phyloP scores from a whole-genome alignment of 2,797 vertebrate genomes.

The Myripristis jacobus region DNA sequence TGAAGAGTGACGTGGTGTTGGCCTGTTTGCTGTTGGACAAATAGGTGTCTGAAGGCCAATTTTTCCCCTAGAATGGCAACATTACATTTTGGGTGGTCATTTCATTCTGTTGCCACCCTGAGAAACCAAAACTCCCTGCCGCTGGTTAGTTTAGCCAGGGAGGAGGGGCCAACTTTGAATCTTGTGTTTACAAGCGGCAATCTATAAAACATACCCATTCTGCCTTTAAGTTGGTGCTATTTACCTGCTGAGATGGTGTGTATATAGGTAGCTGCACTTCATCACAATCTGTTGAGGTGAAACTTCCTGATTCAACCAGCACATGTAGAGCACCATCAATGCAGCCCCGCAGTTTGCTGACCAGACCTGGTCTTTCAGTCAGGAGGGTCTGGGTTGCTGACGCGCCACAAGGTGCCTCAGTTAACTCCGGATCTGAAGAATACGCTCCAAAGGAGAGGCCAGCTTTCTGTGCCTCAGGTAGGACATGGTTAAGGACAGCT shows the following conservation, averaged over 20 bases:
- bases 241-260: conserved; percentile 88
- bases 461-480: conserved; percentile 70
- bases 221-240: background rate
- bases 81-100: too few species aligned
- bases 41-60: too few species aligned
- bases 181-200: too few species aligned
- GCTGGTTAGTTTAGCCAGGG: too few species aligned
- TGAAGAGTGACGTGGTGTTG: too few species aligned
- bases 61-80: too few species aligned
- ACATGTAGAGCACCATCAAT: conserved; percentile 76
- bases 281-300: conserved; percentile 83
- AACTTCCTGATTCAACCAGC: conserved; percentile 72
- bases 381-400: conserved; percentile 68
- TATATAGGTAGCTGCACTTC: conserved; percentile 83
- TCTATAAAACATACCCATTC: too few species aligned
- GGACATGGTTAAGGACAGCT: conserved; percentile 72
- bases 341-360: conserved; percentile 77
- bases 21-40: too few species aligned
- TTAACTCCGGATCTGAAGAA: conserved; percentile 5
- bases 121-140: too few species aligned
- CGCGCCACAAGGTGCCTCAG: conserved; percentile 37
- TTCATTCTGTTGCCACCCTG: too few species aligned
- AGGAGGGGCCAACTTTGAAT: too few species aligned
- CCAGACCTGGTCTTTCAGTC: conserved; percentile 79
- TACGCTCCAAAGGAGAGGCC: conserved; percentile 53